Evolutionary conservation across 2,888 invertebrate species (phyloP).

Genomic region (Trachelus iudaicus): DNA sequence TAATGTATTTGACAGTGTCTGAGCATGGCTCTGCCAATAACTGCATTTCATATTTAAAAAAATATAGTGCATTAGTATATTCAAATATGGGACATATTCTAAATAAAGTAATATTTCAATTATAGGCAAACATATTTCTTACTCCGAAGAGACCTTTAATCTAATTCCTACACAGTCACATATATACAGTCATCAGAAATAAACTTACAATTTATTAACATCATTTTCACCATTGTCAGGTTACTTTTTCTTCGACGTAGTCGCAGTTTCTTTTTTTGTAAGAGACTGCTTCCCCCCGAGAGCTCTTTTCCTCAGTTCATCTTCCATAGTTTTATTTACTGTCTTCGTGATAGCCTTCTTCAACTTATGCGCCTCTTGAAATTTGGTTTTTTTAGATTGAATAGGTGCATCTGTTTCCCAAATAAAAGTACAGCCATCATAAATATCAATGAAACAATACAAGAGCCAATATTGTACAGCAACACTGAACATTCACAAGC

Average conservation of each 20-base stretch:
- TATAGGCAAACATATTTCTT: background rate
- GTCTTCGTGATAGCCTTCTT: constrained; percentile 76
- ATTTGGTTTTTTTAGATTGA: constrained; percentile 72
- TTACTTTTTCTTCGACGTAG: constrained; percentile 17
- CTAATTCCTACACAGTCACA: background rate
- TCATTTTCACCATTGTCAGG: background rate
- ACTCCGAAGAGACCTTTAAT: background rate
- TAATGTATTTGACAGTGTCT: background rate
- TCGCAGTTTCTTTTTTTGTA: constrained; percentile 66
- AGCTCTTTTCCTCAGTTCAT: constrained; percentile 73
- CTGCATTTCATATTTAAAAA: background rate
- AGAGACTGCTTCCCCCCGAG: constrained; percentile 67
- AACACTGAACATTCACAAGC: no score
- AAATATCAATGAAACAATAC: background rate
- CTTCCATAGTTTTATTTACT: constrained; percentile 77
- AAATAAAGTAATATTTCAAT: background rate
- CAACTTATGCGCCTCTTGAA: constrained; percentile 72
- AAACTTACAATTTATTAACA: background rate
- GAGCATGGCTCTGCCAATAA: background rate
- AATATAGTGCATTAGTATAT: background rate
- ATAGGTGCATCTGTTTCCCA: constrained; percentile 72
- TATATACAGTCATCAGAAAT: background rate
- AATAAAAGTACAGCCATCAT: background rate
- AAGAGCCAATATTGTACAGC: no score
- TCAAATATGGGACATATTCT: background rate